Evolutionary conservation across 1,140 invertebrate species (phyloP), one percentile per base, ranked within the genome.

Genomic region (Triops cancriformis): DNA sequence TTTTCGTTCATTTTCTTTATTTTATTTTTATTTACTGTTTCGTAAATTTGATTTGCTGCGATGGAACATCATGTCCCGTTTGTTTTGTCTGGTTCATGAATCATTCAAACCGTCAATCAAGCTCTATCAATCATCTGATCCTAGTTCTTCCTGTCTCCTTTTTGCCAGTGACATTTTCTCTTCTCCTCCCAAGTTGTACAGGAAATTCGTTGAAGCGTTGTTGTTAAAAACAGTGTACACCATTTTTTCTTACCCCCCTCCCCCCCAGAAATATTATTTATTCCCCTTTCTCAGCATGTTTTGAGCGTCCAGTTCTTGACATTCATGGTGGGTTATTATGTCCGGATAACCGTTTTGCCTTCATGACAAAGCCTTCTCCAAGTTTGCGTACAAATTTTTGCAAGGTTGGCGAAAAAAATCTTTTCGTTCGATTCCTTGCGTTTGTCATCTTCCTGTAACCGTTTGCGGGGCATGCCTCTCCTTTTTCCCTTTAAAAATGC

Each of bases 371-470:
- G 51, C 51, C 51, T 64, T 64, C 51, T 64, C 51, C 51, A 64
- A 64, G 51, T 64, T 64, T 64, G 51, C 51, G 51, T 64, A 64
- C 51, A 64, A 64, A 64, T 64, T 64, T 64, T 64, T 64, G 51
- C 51, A 64, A 64, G 51, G 51, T 64, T 64, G 51, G 51, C 51
- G 23, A 64, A 64, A 64, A 45, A 64, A 64, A 64, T 64, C 23
- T 64, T 23, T 23, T 64, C 23, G 51, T 64, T 64, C 6, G 51
- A 64, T 64, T 64, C 51, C 51, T 64, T 64, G 51, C 51, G 51
- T 64, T 64, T 23, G 23, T 64, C 51, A 64, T 23, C 51, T 64
- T 23, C 51, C 23, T 64, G 51, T n/a, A 64, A 64, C 51, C 51
- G 14, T 64, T 64, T 64, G 51, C 2, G 31, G 51, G 14, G 23